Evolutionary conservation across 2,797 vertebrate genomes (phyloP), one percentile per base, ranked within the genome.

Genomic region (Bucorvus abyssinicus): DNA sequence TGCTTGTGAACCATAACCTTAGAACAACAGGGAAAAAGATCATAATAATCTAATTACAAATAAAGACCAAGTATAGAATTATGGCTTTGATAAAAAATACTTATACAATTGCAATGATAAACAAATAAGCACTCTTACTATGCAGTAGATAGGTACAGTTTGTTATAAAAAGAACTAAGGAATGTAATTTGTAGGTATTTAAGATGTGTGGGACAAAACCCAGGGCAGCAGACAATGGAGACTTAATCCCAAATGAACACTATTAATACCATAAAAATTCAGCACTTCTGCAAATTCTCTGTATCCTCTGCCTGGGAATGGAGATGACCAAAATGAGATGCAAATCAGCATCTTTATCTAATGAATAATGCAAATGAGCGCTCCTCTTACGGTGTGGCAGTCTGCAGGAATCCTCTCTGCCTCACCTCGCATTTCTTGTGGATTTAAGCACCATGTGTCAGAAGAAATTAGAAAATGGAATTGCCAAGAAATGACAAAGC

Each of bases 301-400:
- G 76, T 56, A 93, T 92, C 57, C 90, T 96, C 95, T 97, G 92
- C 96, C 85, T 95, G 47, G 87, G 96, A 97, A 97, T 88, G 87
- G 94, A 97, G 94, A 94, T 29, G 71, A 96, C 69, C 70, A 93
- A 93, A 97, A 98, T 96, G 94, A 98, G 97, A 98, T 98, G 98
- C 97, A 98, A 98, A 98, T 98, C 97, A 98, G 96, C 95, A 86
- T 84, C 52, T 96, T 97, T 97, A 97, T 95, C 97, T 98, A 97
- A 98, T 98, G 98, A 98, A 98, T 98, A 98, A 98, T 98, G 98
- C 97, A 98, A 98, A 98, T 97, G 89, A 97, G 87, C 2, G 8
- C 86, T 98, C 90, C 93, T 97, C 94, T 97, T 96, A 97, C 60
- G 94, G 96, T 50, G 79, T 78, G 36, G 91, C 94, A 96, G 97